Evolutionary conservation across 1,140 invertebrate species (phyloP).

Genomic region (Lepidurus packardi): DNA sequence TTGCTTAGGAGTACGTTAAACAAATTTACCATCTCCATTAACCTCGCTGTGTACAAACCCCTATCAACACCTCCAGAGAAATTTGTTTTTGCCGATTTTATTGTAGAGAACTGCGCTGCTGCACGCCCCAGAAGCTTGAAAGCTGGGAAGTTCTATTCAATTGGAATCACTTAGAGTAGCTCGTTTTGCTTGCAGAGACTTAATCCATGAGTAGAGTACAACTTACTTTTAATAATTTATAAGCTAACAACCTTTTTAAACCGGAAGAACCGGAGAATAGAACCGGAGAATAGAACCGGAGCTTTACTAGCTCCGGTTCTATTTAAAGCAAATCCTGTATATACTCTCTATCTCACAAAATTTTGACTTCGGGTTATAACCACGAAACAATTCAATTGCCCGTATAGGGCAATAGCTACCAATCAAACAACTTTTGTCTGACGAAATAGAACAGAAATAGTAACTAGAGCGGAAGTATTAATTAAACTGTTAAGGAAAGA

Average conservation of each 20-base stretch:
- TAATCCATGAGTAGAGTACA: constrained; percentile 10
- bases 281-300: no score
- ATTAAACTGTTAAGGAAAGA: no score
- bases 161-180: background rate
- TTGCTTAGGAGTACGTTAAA: constrained; percentile 6
- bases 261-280: no score
- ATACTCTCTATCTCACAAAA: background rate
- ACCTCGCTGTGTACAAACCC: background rate
- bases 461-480: no score
- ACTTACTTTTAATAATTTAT: background rate
- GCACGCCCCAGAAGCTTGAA: constrained; percentile 17
- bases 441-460: no score
- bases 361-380: background rate
- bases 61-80: background rate
- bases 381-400: no score
- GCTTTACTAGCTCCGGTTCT: background rate
- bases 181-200: constrained; percentile 9
- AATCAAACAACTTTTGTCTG: no score
- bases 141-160: background rate
- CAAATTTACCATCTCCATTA: constrained; percentile 7
- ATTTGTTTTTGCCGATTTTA: background rate
- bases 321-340: background rate
- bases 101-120: background rate
- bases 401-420: no score
- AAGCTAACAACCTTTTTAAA: background rate